phyloP scores from a whole-genome alignment of 2,888 invertebrate species.

The Dolomedes plantarius region DNA sequence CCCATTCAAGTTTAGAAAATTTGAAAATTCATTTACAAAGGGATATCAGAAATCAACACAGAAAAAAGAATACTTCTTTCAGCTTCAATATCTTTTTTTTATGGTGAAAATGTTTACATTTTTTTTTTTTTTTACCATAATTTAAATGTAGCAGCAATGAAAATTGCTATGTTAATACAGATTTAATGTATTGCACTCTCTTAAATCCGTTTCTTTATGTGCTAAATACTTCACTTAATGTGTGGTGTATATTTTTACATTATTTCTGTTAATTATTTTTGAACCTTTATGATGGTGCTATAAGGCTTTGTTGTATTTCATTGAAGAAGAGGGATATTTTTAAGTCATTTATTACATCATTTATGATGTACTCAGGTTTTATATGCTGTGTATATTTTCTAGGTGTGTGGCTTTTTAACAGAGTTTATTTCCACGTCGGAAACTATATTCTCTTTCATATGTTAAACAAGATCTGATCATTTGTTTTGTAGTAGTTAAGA shows the following conservation, averaged over 20 bases:
- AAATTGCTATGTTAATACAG: too few species aligned
- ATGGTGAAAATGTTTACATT: too few species aligned
- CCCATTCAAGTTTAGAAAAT: too few species aligned
- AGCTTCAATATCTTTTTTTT: too few species aligned
- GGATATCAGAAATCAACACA: too few species aligned
- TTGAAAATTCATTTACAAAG: too few species aligned
- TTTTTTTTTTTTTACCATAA: too few species aligned
- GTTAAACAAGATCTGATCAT: not conserved
- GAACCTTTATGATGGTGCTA: conserved; percentile 54
- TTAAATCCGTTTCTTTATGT: not conserved
- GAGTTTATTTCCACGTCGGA: not conserved
- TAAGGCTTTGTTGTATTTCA: conserved; percentile 25
- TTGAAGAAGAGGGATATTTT: not conserved
- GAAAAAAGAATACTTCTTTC: too few species aligned
- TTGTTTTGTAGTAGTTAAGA: not conserved
- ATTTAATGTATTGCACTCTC: not conserved
- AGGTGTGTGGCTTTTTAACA: not conserved
- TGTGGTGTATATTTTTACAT: conserved; percentile 1
- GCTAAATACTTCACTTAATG: conserved; percentile 17
- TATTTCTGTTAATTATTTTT: not conserved
- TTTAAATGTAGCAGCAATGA: too few species aligned
- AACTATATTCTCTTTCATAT: not conserved
- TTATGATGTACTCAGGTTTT: conserved; percentile 39
- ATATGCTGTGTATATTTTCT: conserved; percentile 8
- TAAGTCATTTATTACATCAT: conserved; percentile 24